Evolutionary conservation across 1,140 invertebrate genomes (phyloP), one percentile per base, ranked within the genome.

Genomic region (Pararge aegeria): DNA sequence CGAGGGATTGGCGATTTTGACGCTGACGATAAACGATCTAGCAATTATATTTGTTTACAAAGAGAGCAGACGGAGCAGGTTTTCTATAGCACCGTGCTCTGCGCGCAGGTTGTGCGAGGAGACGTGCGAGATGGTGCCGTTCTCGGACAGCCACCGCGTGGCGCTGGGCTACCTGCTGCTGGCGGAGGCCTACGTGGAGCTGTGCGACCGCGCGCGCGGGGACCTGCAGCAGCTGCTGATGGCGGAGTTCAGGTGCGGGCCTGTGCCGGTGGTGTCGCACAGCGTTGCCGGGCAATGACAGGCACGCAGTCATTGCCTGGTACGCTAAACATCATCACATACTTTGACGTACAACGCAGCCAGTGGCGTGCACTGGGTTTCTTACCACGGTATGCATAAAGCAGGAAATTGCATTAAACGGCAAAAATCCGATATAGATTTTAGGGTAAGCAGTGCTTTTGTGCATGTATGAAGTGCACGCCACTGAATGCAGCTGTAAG

Each of bases 101-200:
- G 1, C 6, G 6, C 9, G 6, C 70, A 78, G 75, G 5, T 50
- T 67, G 46, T 67, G 78, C 48, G 73, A 68, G 48, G 63, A 59
- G 42, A 65, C 56, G 40, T 75, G 73, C 64, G 65, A 61, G 67
- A 19, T 72, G 65, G 63, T 55, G 53, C 12, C 65, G 55, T 27
- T 46, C 29, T 58, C 73, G 27, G 71, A 73, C 61, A 53, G 51
- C 52, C 66, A 72, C 62, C 20, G 63, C 38, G 27, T 60, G 58
- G 56, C 59, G 20, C 58, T 69, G n/a, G 70, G 60, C 55, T 61
- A 50, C 61, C 62, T 79, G 66, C 53, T 79, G 65, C 61, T 77
- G 44, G 55, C 63, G 3, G 54, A 50, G 5, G 18, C 21, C 50
- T 24, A 40, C 50, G 51, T 24, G 20, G 49, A 20, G 19, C 50